Percentiles rank a stretch among this genome's conserved stretches.
Conservation (phyloP, 92 coral and sea anemone species). For the Zoanthus solanderi region DNA sequence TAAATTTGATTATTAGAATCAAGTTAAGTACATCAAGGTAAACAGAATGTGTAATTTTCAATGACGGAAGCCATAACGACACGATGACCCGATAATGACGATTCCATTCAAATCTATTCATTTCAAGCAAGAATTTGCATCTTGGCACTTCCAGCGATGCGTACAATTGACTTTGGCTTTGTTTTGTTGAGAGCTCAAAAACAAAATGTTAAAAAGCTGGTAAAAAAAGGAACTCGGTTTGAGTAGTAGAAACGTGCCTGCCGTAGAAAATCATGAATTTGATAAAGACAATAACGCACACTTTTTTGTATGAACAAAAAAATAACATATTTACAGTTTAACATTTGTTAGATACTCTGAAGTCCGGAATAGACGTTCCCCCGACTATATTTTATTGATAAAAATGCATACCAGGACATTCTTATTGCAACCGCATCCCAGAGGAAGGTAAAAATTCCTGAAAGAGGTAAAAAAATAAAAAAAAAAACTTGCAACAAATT, state of each 20-base stretch:
- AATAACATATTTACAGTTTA: neutral
- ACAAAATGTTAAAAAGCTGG: neutral
- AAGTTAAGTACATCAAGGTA: too few relatives aligned
- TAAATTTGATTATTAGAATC: too few relatives aligned
- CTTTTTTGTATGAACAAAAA: neutral
- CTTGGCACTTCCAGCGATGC: neutral
- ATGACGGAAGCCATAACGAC: neutral
- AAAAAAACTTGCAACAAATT: too few relatives aligned
- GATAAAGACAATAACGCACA: neutral
- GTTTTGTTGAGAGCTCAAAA: neutral
- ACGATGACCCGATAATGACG: neutral
- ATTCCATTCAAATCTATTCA: neutral
- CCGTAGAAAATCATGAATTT: neutral
- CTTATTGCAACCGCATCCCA: too few relatives aligned
- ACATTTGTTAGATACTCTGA: neutral
- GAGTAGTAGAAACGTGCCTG: neutral
- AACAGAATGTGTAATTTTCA: neutral
- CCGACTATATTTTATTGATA: too few relatives aligned
- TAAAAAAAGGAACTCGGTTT: neutral
- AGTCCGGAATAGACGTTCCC: too few relatives aligned
- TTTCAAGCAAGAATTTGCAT: neutral
- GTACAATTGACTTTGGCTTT: neutral
- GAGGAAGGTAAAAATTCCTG: too few relatives aligned
- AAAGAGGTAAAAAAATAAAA: too few relatives aligned
- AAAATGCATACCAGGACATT: too few relatives aligned